These are phyloP conservation scores for Betta splendens DNA, from an alignment of 2,797 vertebrate species.

Conservation along the genomic window DNA sequence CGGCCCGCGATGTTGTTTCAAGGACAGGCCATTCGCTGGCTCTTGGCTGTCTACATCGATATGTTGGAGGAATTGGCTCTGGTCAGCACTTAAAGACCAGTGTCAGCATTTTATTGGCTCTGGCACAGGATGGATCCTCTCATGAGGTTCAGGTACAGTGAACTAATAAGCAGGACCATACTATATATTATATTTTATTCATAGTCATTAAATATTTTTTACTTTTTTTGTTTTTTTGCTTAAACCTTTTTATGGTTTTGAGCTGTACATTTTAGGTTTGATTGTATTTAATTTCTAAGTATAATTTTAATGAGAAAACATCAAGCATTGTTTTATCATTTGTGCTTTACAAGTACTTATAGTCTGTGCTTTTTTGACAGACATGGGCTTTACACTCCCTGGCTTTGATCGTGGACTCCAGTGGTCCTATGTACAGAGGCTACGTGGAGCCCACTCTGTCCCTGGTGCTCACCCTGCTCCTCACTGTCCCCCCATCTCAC, in stretches of 20 bases:
- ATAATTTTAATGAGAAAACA: not conserved
- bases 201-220: not conserved
- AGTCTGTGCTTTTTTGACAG: slow-evolving; percentile 64
- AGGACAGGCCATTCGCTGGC: slow-evolving; percentile 97
- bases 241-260: not conserved
- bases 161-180: slow-evolving; percentile 17
- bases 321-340: not conserved
- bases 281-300: not conserved
- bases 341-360: not conserved
- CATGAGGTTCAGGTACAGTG: slow-evolving; percentile 94
- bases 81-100: slow-evolving; percentile 99
- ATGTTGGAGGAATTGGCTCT: slow-evolving; percentile 97
- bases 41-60: slow-evolving; percentile 97
- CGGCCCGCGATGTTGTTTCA: slow-evolving; percentile 97
- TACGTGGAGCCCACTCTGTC: slow-evolving; percentile 98
- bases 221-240: not conserved
- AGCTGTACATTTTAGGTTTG: no score
- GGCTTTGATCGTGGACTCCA: slow-evolving; percentile 97
- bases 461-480: slow-evolving; percentile 93
- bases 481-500: slow-evolving; percentile 96
- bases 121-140: slow-evolving; percentile 97
- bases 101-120: slow-evolving; percentile 96
- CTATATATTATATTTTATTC: slow-evolving; percentile 8
- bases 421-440: slow-evolving; percentile 97
- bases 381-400: slow-evolving; percentile 98